Base-by-base conservation (phyloP, 2,113 vertebrate genomes). In the Erinaceus europaeus region DNA sequence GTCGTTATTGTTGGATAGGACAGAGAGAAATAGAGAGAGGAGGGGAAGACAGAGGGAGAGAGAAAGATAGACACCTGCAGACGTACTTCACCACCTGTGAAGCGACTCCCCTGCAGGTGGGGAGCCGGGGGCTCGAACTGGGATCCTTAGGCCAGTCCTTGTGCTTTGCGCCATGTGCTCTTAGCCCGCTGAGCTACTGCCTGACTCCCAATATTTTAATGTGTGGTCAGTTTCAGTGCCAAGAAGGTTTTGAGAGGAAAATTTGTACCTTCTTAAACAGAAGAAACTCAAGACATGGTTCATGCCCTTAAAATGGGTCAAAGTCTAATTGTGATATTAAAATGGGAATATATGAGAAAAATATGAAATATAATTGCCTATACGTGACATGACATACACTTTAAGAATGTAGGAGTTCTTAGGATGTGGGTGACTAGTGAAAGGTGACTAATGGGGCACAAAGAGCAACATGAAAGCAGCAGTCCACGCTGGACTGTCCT, bases 181-280 rank as follows among this genome's bases (percentile, higher is more conserved):
- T n/a, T n/a, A n/a, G n/a, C n/a, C n/a, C n/a, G n/a, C n/a, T n/a
- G n/a, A n/a, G n/a, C n/a, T n/a, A n/a, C n/a, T n/a, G n/a, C n/a
- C n/a, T n/a, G n/a, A n/a, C n/a, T n/a, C n/a, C n/a, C n/a, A 82
- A 14, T 69, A 53, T 76, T 52, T 64, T 69, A 68, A 67, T 74
- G 17, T 75, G 18, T 74, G 40, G 32, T 86, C 23, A 59, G 14
- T 86, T 75, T 84, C 44, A 85, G 21, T 52, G 23, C 8, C 25
- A 84, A 23, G 80, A 23, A 74, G 46, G 3, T 86, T 88, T 73
- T 78, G 46, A 61, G 40, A 78, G 50, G 34, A 82, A 62, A 82
- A 55, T 90, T 91, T 71, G 36, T 64, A 14, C 5, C 42, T 76
- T 13, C 79, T 62, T 48, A 1, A 29, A 53, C 27, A 79, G 68